A percentile compares a stretch with the other conserved stretches of the same genome.
Evolutionary conservation across 2,113 vertebrate species (phyloP).

Genomic region (Patagioenas fasciata): DNA sequence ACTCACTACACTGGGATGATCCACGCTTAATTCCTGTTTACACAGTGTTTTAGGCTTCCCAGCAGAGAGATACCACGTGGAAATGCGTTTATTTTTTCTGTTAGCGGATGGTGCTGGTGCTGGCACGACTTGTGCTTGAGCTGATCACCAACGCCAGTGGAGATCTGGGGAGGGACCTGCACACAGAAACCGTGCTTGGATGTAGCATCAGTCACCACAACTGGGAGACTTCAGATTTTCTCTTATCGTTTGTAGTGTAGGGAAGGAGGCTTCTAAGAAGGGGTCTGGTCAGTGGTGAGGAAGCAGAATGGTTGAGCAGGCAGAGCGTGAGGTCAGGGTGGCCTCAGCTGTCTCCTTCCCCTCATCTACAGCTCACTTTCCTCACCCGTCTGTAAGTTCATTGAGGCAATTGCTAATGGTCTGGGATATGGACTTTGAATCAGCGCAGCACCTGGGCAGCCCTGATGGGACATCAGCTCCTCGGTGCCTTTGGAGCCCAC

Average conservation of each 20-base stretch:
- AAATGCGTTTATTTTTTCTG: not conserved
- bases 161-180: not conserved
- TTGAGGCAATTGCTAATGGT: not conserved
- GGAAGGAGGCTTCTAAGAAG: not conserved
- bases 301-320: not conserved
- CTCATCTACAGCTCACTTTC: not conserved
- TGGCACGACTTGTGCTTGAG: not conserved
- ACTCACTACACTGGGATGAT: not conserved
- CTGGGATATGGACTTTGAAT: not conserved
- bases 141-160: not conserved
- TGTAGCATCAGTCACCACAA: not conserved
- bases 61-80: not conserved
- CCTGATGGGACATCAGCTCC: not conserved
- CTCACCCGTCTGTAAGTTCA: not conserved
- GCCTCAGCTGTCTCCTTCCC: not conserved
- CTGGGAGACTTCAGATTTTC: not conserved
- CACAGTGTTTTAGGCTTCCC: not conserved
- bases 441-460: not conserved
- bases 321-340: not conserved
- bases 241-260: not conserved
- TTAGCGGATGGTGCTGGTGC: not conserved
- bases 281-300: not conserved
- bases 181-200: not conserved
- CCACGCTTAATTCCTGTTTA: conserved; percentile 1
- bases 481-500: rapidly evolving